Evolutionary conservation across 2,888 invertebrate species (phyloP).

Genomic region (Amblyteles armatorius): DNA sequence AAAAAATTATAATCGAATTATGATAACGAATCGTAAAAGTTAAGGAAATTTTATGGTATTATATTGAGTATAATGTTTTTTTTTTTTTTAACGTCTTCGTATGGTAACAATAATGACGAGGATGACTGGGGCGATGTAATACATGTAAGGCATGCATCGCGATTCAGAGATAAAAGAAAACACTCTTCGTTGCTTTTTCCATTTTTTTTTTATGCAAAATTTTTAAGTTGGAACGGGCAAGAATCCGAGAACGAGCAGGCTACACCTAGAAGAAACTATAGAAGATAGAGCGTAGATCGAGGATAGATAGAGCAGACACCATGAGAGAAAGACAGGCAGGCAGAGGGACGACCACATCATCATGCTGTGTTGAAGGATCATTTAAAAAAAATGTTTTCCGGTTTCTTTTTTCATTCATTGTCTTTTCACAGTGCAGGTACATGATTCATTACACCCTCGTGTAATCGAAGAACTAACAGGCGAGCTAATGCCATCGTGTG

Average conservation of each 20-base stretch:
- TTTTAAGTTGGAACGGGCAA: conserved; percentile 73
- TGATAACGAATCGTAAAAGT: conserved; percentile 2
- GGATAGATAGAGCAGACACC: conserved; percentile 65
- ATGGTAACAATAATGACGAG: conserved; percentile 14
- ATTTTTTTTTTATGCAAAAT: conserved; percentile 66
- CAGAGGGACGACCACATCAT: conserved; percentile 71
- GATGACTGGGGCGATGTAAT: conserved; percentile 23
- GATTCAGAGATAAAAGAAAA: conserved; percentile 50
- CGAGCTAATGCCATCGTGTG: conserved; percentile 19
- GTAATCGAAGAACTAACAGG: conserved; percentile 21
- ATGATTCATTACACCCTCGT: conserved; percentile 40
- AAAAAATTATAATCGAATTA: conserved; percentile 35
- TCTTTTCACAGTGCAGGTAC: conserved; percentile 13
- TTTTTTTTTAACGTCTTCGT: conserved; percentile 8
- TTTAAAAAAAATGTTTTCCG: neutral
- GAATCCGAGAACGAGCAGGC: conserved; percentile 73
- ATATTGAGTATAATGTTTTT: conserved; percentile 3
- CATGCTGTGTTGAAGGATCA: conserved; percentile 67
- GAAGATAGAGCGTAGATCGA: conserved; percentile 48
- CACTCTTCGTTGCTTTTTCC: conserved; percentile 1
- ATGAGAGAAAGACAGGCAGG: conserved; percentile 57
- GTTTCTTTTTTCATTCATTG: conserved; percentile 1
- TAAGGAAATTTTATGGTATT: neutral
- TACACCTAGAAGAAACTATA: conserved; percentile 75
- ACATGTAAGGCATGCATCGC: conserved; percentile 64